Evolutionary conservation across 1,140 invertebrate genomes (phyloP), one percentile per base, ranked within the genome.

Genomic region (Achatina immaculata): DNA sequence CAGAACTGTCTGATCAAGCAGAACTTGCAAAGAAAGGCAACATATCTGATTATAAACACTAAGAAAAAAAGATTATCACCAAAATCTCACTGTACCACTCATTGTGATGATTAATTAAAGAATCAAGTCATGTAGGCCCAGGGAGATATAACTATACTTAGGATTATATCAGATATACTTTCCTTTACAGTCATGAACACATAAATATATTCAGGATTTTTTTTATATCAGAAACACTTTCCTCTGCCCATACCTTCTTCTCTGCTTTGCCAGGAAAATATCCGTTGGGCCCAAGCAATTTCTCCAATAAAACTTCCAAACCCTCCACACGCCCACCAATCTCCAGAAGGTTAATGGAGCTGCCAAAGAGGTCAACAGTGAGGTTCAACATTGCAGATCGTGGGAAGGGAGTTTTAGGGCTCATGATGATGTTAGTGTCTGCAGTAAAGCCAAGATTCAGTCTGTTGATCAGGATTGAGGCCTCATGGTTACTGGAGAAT

Each of bases 401-500:
- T 31, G 76, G 76, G 0, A 78, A 14, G 1, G 58, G 76, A 9
- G 65, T 31, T 0, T 66, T 43, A 87, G 96, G 95, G 0, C 96
- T 96, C 92, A 95, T 98, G 85, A 99, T 96, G 0, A 98, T 89
- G 83, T 91, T 89, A 76, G 85, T 85, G 65, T 90, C 90, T 73
- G 86, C 85, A 21, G 84, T 84, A 7, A 85, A 86, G 1, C 88
- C 89, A 21, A 86, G 83, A 78, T 90, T 89, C 34, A 89, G 62
- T 72, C 85, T 87, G 38, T 90, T 86, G 7, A 85, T 80, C 81
- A 90, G 88, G 78, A 88, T 82, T 28, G 89, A 90, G 40, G 82
- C 92, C 88, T 98, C 97, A 73, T 94, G 94, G 89, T 97, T 96
- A 88, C 94, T 93, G 0, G 97, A 98, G 91, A 95, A 98, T 91